phyloP scores from a whole-genome alignment of 1,140 invertebrate genomes.

The Camponotus pennsylvanicus region DNA sequence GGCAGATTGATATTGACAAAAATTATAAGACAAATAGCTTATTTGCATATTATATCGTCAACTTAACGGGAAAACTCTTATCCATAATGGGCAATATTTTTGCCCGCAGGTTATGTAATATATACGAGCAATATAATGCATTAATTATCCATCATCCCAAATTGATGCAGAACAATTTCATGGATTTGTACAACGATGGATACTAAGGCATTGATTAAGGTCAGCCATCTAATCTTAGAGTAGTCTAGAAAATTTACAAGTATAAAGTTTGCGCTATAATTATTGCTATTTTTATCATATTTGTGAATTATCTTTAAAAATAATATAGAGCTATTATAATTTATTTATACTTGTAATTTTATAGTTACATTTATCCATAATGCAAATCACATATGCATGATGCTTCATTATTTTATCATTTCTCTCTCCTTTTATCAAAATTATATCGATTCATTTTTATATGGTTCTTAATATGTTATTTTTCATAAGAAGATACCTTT shows the following conservation, averaged over 20 bases:
- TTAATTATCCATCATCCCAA: conserved; percentile 63
- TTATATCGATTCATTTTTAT: neutral
- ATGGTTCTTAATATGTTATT: neutral
- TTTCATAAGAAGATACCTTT: neutral
- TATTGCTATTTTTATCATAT: neutral
- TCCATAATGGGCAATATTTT: conserved; percentile 77
- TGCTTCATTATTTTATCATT: neutral
- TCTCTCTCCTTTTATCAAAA: neutral
- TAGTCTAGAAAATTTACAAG: conserved; percentile 53
- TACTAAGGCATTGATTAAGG: conserved; percentile 68
- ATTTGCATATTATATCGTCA: neutral
- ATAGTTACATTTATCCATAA: neutral
- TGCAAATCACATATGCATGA: conserved; percentile 10
- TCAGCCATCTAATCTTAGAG: conserved; percentile 67
- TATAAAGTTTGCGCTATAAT: neutral
- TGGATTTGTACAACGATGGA: conserved; percentile 66
- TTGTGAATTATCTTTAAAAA: neutral
- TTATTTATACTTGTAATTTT: conserved; percentile 9
- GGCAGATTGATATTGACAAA: neutral
- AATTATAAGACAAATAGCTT: neutral
- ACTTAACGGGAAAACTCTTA: conserved; percentile 29
- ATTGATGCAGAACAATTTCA: conserved; percentile 60
- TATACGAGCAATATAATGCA: conserved; percentile 59
- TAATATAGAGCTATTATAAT: neutral
- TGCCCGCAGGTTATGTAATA: conserved; percentile 72